Percentiles rank a stretch among this genome's conserved stretches.
Evolutionary conservation across 1,140 invertebrate species (phyloP).

Genomic region (Bathynomus jamesi): DNA sequence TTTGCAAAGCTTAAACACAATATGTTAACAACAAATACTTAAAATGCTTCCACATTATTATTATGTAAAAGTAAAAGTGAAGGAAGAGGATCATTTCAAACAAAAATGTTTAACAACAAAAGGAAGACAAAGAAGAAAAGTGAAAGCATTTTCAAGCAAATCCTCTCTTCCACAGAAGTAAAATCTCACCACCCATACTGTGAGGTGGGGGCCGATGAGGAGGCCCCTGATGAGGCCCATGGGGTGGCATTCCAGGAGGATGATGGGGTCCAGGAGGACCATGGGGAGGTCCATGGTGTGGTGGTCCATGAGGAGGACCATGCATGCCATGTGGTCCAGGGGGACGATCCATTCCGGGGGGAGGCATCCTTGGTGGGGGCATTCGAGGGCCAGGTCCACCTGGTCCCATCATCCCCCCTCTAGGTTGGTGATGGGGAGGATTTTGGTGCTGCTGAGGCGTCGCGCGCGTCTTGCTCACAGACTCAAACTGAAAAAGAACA

Average conservation of each 20-base stretch:
- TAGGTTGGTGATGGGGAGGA: slow-evolving; percentile 49
- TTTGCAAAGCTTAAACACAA: no score
- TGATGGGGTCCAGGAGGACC: slow-evolving; percentile 26
- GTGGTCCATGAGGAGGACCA: slow-evolving; percentile 28
- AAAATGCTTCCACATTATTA: no score
- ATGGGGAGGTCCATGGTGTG: slow-evolving; percentile 21
- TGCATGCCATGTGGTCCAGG: slow-evolving; percentile 20
- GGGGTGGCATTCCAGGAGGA: slow-evolving; percentile 46
- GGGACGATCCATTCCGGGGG: slow-evolving; percentile 55
- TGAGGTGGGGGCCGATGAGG: slow-evolving; percentile 31
- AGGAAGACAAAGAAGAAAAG: no score
- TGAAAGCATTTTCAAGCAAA: no score
- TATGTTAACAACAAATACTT: no score
- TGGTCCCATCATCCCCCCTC: slow-evolving; percentile 30
- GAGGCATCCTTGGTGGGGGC: slow-evolving; percentile 55
- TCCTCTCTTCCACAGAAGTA: no score
- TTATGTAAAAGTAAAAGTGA: no score
- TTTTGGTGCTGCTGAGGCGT: slow-evolving; percentile 60
- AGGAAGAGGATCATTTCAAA: no score
- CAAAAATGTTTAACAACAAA: no score
- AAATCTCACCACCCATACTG: slow-evolving; percentile 24
- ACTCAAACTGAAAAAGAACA: slow-evolving; percentile 59
- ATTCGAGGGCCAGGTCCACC: slow-evolving; percentile 47
- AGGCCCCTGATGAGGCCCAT: slow-evolving; percentile 41
- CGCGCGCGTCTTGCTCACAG: slow-evolving; percentile 79